Base-by-base conservation (phyloP, 2,797 vertebrate species). In the Darevskia nairensis region DNA sequence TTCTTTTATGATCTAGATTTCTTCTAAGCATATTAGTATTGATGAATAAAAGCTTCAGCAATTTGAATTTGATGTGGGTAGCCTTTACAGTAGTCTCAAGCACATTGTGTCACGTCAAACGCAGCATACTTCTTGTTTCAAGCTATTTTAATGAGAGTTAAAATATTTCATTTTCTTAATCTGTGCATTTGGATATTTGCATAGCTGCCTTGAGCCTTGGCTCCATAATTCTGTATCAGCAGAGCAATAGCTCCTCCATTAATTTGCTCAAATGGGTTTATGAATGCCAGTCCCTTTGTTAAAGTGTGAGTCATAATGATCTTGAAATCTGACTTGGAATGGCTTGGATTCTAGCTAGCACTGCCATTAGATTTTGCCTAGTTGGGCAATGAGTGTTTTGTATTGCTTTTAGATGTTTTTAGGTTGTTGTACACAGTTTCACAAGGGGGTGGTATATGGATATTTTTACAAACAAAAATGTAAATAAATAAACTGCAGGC, bases 91-190 rank as follows among this genome's bases (percentile, higher is more conserved):
- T 88, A 78, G 88, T 86, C 39, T 39, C 25, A 83, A 88, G 50
- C 68, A 71, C 41, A n/a, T n/a, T 86, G 80, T 90, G 50, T 69
- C 44, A 8, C 68, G 82, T 90, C 50, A 55, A 55, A 55, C 13
- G 13, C 50, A 55, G 15, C 50, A 6, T 91, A 94, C 89, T 89
- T 66, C 29, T 94, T 92, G 91, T 90, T 86, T 94, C 91, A 77
- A 94, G 93, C 88, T 94, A 90, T 92, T 86, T 93, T 93, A 92
- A 92, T 91, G 90, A 77, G 86, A 89, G 71, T 79, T 78, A 93
- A 92, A 93, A 85, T 90, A 84, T 32, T n/a, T 90, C 39, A 29
- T 84, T 92, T 86, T 44, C 41, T 46, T 86, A 83, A 91, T 75
- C 44, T 90, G 88, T 74, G 50, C 77, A 55, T 55, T 15, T 55